Conservation (phyloP, 2,113 vertebrate genomes). For the Acrocephalus kingi region DNA sequence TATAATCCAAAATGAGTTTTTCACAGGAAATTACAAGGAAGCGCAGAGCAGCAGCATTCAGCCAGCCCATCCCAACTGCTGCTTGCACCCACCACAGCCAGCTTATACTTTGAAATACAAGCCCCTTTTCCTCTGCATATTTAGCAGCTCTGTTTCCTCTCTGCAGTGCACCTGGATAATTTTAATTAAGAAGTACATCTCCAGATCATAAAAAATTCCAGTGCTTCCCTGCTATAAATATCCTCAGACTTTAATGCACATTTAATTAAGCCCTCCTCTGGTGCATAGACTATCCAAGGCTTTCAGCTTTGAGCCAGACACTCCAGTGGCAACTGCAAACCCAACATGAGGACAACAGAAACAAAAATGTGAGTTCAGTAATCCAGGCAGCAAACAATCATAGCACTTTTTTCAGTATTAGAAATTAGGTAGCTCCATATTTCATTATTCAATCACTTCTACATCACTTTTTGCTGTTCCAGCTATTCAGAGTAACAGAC, state of each 20-base stretch:
- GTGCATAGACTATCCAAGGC: background rate
- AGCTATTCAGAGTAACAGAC: background rate
- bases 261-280: constrained; percentile 64
- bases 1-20: constrained; percentile 6
- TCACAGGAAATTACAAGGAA: background rate
- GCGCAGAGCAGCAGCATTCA: background rate
- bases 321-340: background rate
- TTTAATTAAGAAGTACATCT: constrained; percentile 65
- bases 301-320: constrained; percentile 7
- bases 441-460: background rate
- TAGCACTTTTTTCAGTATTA: background rate
- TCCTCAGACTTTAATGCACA: constrained; percentile 43
- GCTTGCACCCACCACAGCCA: background rate
- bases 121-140: background rate
- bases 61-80: background rate
- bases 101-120: background rate
- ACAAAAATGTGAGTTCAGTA: background rate
- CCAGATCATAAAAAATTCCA: constrained; percentile 26
- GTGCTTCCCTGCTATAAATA: constrained; percentile 52
- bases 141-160: constrained; percentile 22
- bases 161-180: constrained; percentile 4
- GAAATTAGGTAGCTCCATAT: background rate
- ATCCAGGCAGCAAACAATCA: background rate
- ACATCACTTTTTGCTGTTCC: background rate
- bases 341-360: background rate